Evolutionary conservation across 2,113 vertebrate species (phyloP).

Genomic region (Lathamus discolor): DNA sequence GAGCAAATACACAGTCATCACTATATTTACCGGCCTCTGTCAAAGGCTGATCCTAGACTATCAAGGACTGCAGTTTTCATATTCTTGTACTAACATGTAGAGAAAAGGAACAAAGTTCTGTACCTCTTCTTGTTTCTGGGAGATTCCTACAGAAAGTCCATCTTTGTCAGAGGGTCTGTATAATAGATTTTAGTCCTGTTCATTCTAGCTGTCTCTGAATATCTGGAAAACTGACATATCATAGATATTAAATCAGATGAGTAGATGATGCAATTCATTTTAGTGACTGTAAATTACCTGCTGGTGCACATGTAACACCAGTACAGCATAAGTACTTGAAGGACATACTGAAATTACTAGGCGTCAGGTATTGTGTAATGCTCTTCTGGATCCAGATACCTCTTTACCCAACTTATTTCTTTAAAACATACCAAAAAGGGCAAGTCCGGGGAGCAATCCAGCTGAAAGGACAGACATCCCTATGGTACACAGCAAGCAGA

Average conservation of each 20-base stretch:
- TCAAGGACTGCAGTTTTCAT: not conserved
- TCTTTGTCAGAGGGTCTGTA: not conserved
- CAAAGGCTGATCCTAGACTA: not conserved
- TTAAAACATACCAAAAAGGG: not conserved
- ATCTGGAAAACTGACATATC: not conserved
- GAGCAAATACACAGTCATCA: not conserved
- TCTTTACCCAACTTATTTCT: not conserved
- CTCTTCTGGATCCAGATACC: not conserved
- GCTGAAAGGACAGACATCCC: not conserved
- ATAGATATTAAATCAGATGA: not conserved
- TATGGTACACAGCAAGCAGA: not conserved
- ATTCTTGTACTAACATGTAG: not conserved
- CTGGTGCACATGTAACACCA: not conserved
- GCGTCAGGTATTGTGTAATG: not conserved
- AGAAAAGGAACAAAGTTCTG: not conserved
- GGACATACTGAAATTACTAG: not conserved
- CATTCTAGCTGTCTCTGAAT: not conserved
- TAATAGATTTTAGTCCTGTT: not conserved
- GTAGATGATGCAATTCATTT: not conserved
- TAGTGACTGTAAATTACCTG: not conserved
- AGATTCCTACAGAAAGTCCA: not conserved
- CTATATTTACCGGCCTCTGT: not conserved
- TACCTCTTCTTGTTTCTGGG: not conserved
- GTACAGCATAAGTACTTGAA: not conserved
- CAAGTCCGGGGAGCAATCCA: not conserved